These are phyloP conservation scores for Troides oblongomaculatus DNA, from an alignment of 2,888 invertebrate genomes.

Conservation along the genomic window DNA sequence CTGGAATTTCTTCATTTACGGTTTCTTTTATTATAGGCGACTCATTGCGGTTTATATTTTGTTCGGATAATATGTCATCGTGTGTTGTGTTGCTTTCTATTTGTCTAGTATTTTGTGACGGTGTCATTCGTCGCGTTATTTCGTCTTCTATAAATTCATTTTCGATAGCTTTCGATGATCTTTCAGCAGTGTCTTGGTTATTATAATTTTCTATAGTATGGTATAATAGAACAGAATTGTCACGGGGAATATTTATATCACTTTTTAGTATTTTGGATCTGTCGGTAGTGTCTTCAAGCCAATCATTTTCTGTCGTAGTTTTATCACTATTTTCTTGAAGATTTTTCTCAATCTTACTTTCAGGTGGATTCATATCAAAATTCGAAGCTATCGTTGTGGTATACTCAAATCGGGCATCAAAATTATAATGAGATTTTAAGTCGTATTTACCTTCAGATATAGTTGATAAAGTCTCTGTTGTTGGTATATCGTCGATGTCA, in stretches of 20 bases:
- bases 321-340: slow-evolving; percentile 33
- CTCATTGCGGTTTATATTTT: slow-evolving; percentile 37
- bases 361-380: slow-evolving; percentile 23
- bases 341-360: slow-evolving; percentile 13
- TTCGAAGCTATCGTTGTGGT: slow-evolving; percentile 15
- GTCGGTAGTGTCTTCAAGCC: slow-evolving; percentile 48
- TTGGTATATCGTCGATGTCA: slow-evolving; percentile 44
- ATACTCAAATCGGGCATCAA: slow-evolving; percentile 3
- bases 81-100: slow-evolving; percentile 28
- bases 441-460: slow-evolving; percentile 18
- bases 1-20: slow-evolving; percentile 18
- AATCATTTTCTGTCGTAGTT: slow-evolving; percentile 49
- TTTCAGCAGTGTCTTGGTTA: slow-evolving; percentile 47
- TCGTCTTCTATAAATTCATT: slow-evolving; percentile 43
- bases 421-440: slow-evolving; percentile 3
- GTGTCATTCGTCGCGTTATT: slow-evolving; percentile 34
- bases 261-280: slow-evolving; percentile 30
- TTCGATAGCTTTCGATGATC: slow-evolving; percentile 52
- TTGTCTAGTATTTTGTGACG: slow-evolving; percentile 21
- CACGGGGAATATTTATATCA: slow-evolving; percentile 29
- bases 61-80: slow-evolving; percentile 42
- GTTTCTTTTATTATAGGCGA: slow-evolving; percentile 19
- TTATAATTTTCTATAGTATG: slow-evolving; percentile 35
- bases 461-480: slow-evolving; percentile 11
- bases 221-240: slow-evolving; percentile 32